Conservation (phyloP, 2,113 vertebrate species). For the Bubo bubo region DNA sequence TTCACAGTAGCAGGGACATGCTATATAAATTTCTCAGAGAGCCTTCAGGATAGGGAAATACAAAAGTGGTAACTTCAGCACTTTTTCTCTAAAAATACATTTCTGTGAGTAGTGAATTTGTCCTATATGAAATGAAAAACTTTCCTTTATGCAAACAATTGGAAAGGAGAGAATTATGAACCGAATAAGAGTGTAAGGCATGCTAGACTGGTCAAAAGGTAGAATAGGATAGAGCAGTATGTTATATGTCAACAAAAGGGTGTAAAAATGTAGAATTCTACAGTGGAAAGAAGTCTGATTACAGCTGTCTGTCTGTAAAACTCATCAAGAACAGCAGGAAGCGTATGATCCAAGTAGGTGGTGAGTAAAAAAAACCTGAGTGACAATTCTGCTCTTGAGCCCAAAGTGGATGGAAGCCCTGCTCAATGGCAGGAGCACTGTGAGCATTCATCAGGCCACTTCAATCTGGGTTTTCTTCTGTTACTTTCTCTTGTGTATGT, state of each 20-base stretch:
- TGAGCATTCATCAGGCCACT: accelerated
- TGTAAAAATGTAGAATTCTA: background rate
- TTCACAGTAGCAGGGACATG: background rate
- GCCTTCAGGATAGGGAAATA: background rate
- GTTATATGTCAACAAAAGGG: background rate
- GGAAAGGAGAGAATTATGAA: background rate
- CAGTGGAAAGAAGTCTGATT: background rate
- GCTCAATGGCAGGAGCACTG: accelerated
- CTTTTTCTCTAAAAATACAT: background rate
- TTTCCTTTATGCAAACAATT: background rate
- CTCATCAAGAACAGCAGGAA: accelerated
- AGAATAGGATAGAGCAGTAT: background rate
- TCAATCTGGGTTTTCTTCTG: accelerated
- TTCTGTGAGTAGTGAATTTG: background rate
- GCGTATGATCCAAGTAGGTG: background rate
- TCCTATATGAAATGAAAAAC: background rate
- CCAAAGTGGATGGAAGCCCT: background rate
- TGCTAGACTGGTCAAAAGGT: background rate
- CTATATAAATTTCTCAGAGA: background rate
- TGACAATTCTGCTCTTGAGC: background rate
- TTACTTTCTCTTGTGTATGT: background rate
- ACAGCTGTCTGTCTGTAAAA: background rate
- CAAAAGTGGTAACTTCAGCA: background rate
- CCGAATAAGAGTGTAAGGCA: background rate
- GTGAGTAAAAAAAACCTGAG: background rate